Conservation (phyloP, 2,888 invertebrate species). For the Acrocera orbiculus region DNA sequence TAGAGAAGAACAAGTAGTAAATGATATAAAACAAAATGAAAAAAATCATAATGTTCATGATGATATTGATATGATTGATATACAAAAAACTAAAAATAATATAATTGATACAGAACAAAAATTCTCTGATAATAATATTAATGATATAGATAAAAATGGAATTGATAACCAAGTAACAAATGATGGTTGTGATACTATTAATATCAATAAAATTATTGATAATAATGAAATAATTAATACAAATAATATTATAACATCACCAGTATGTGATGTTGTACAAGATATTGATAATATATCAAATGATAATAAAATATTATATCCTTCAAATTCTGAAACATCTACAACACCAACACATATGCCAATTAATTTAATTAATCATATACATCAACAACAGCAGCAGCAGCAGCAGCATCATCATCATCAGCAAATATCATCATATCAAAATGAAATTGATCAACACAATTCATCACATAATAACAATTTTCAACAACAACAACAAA, state of each 20-base stretch:
- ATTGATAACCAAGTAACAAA: background rate
- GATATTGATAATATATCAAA: too few relatives aligned
- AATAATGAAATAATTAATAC: background rate
- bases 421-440: slow-evolving; percentile 2
- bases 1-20: background rate
- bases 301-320: too few relatives aligned
- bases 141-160: too few relatives aligned
- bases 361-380: slow-evolving; percentile 4
- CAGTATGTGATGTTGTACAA: too few relatives aligned
- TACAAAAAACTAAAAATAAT: too few relatives aligned
- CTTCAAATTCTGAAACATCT: too few relatives aligned
- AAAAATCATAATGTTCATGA: background rate
- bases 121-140: too few relatives aligned
- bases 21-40: background rate
- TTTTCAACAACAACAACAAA: slow-evolving; percentile 8
- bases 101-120: too few relatives aligned
- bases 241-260: background rate
- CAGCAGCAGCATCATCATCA: slow-evolving; percentile 9
- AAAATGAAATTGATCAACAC: slow-evolving; percentile 11
- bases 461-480: slow-evolving; percentile 10
- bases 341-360: slow-evolving; percentile 1
- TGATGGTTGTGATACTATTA: background rate
- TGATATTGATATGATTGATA: background rate
- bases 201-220: background rate
- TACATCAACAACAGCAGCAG: slow-evolving; percentile 4